phyloP scores from a whole-genome alignment of 2,888 invertebrate species.

The Listrodromus nycthemerus region DNA sequence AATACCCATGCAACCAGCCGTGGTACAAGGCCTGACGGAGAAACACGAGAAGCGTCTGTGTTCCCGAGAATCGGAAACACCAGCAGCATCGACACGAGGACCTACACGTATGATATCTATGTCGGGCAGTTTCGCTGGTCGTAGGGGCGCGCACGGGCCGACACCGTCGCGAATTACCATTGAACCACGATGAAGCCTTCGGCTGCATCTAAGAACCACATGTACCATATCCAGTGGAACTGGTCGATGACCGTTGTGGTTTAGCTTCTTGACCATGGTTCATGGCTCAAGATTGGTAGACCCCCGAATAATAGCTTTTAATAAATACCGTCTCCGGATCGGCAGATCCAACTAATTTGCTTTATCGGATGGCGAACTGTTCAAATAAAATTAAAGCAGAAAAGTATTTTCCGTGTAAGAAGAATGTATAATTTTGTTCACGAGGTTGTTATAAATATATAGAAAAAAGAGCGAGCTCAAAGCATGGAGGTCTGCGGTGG shows the following conservation, averaged over 20 bases:
- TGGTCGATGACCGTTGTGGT: background rate
- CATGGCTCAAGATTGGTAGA: background rate
- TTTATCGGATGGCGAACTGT: background rate
- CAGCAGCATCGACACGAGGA: conserved; percentile 23
- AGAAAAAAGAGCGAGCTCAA: background rate
- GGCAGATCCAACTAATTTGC: background rate
- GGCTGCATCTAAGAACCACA: background rate
- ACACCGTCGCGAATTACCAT: background rate
- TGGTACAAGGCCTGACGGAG: conserved; percentile 56
- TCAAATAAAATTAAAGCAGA: background rate
- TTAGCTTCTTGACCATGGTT: background rate
- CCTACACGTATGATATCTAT: conserved; percentile 23
- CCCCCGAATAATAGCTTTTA: background rate
- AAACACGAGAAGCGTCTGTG: conserved; percentile 46
- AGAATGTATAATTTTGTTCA: background rate
- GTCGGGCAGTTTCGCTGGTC: conserved; percentile 25
- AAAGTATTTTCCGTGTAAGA: background rate
- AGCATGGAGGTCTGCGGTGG: background rate
- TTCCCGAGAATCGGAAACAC: conserved; percentile 26
- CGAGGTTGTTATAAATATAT: background rate
- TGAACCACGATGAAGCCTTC: background rate
- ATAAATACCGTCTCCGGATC: background rate
- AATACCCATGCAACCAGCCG: conserved; percentile 33
- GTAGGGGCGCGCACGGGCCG: background rate
- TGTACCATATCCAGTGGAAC: background rate